Conservation (phyloP, 2,888 invertebrate species). For the Axea sp. region DNA sequence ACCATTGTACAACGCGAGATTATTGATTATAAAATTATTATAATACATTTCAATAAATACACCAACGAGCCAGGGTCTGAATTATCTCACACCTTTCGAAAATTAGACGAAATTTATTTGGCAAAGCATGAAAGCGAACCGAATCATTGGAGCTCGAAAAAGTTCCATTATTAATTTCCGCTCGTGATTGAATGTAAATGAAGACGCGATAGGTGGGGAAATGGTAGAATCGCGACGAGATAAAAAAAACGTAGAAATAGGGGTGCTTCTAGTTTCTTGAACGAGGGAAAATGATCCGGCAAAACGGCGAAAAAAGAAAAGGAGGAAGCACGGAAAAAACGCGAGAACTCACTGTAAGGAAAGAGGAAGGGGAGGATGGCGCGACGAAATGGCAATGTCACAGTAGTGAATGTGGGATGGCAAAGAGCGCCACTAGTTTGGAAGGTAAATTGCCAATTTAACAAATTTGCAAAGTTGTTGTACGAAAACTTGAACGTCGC, state of each 20-base stretch:
- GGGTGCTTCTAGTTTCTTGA: slow-evolving; percentile 33
- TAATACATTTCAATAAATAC: no score
- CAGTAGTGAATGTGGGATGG: slow-evolving; percentile 51
- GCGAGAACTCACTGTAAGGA: slow-evolving; percentile 34
- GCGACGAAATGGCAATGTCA: slow-evolving; percentile 57
- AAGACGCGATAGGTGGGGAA: slow-evolving; percentile 62
- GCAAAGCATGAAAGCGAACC: not conserved
- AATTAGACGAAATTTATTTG: slow-evolving; percentile 17
- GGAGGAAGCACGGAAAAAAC: slow-evolving; percentile 28
- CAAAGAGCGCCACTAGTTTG: slow-evolving; percentile 72
- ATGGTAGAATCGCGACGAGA: slow-evolving; percentile 68
- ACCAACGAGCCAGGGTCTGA: no score
- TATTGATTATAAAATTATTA: no score
- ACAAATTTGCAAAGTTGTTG: slow-evolving; percentile 77
- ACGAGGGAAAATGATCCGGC: slow-evolving; percentile 57
- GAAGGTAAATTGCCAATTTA: slow-evolving; percentile 78
- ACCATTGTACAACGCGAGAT: no score
- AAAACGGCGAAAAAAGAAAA: slow-evolving; percentile 55
- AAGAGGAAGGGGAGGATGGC: slow-evolving; percentile 27
- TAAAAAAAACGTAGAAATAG: slow-evolving; percentile 64
- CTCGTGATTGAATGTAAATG: slow-evolving; percentile 76
- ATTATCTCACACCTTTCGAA: not conserved
- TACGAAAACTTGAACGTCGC: slow-evolving; percentile 70
- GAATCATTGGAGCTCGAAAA: slow-evolving; percentile 27
- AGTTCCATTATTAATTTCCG: slow-evolving; percentile 74